Base-by-base conservation (phyloP, 2,888 invertebrate species). In the Melanchra persicariae region DNA sequence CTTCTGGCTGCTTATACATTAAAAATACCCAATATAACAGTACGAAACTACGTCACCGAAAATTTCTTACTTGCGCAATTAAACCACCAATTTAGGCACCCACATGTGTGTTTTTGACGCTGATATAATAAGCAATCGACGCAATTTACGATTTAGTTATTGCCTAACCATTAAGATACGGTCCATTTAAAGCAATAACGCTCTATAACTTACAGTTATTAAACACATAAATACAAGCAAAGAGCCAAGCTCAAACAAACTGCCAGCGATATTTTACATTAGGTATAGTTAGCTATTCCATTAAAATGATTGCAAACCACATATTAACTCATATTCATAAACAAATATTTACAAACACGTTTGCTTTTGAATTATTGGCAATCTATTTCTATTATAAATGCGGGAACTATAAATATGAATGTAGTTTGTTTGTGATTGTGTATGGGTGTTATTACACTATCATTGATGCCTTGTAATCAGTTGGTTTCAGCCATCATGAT, bases 271-370 rank as follows among this genome's bases (percentile, higher is more conserved):
- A 77, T 78, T 71, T 64, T 49, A 61, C 61, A 55, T 47, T n/a
- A 54, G 1, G 12, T 30, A 57, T 47, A 82, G 62, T 58, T 60
- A 59, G 63, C 61, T 51, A 51, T 63, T 79, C 55, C 64, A 71
- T 79, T 78, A 71, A 71, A 79, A 71, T 72, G 2, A 82, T 78
- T 82, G 51, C 51, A 37, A 60, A 82, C 63, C 52, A 57, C 51
- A 71, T 47, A n/a, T n/a, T n/a, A 37, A 63, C 30, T 59, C 58
- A 43, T 55, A 22, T 64, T 70, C 40, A 60, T 51, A 43, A 54
- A 70, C 71, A 51, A 52, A 77, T 63, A 70, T 81, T 67, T 26
- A 52, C 47, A 61, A 15, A 34, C 17, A 64, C 9, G 6, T 65
- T 57, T 24, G 45, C 17, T 54, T 64, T 55, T 59, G 7, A 24